Conservation (phyloP, 37 sponge, comb jelly and placozoan genomes). For the Agelas oroides region DNA sequence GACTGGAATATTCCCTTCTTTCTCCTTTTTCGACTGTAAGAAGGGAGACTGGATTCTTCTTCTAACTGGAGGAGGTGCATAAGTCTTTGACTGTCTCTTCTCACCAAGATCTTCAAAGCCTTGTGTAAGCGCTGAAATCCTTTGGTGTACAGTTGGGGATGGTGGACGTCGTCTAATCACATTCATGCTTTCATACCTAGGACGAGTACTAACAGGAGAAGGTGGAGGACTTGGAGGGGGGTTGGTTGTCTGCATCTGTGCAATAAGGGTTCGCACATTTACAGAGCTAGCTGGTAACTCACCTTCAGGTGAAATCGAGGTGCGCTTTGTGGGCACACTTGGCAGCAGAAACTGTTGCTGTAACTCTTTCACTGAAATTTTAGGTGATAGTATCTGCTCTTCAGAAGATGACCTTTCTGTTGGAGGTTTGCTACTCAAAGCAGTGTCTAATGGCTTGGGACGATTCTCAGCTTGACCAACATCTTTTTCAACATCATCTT, state of each 20-base stretch:
- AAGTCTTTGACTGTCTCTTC: background rate
- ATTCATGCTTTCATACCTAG: too few relatives aligned
- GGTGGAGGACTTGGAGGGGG: background rate
- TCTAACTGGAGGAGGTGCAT: constrained; percentile 15
- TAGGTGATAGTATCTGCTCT: background rate
- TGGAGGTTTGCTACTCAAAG: too few relatives aligned
- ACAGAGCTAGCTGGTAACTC: background rate
- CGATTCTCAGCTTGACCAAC: too few relatives aligned
- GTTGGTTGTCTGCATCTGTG: constrained; percentile 5
- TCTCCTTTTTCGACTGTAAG: background rate
- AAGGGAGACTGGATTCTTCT: constrained; percentile 33
- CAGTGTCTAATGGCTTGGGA: too few relatives aligned
- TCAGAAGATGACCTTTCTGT: background rate
- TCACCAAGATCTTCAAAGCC: background rate
- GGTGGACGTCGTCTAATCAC: background rate
- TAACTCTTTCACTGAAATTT: background rate
- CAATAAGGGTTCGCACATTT: constrained; percentile 31
- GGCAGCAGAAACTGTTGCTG: constrained; percentile 18
- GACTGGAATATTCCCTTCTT: background rate
- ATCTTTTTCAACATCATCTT: too few relatives aligned
- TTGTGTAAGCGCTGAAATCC: constrained; percentile 1
- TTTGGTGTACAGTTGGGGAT: background rate
- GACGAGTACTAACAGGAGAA: background rate
- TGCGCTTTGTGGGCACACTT: background rate
- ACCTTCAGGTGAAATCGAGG: background rate